These are phyloP conservation scores for Phaetusa simplex DNA, from an alignment of 2,113 vertebrate species.

Conservation along the genomic window DNA sequence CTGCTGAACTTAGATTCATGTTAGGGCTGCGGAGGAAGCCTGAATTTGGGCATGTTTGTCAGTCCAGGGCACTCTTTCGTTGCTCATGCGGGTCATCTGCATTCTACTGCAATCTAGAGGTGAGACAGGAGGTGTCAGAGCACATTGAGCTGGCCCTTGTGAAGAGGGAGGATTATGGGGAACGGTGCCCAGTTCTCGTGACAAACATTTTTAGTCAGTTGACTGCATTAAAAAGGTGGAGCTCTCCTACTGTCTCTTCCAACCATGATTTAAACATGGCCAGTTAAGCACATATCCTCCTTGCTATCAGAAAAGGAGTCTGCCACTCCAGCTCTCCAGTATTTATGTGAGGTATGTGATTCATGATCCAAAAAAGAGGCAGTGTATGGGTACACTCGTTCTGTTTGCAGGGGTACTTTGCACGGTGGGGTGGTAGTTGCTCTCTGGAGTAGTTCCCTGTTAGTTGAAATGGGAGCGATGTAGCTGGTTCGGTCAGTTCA, in stretches of 20 bases:
- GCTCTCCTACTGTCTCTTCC: background rate
- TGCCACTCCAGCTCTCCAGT: background rate
- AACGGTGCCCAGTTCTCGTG: background rate
- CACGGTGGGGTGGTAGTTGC: background rate
- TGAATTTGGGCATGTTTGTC: background rate
- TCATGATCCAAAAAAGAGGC: background rate
- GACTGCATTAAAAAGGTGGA: background rate
- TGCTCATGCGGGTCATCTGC: background rate
- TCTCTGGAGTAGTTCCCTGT: background rate
- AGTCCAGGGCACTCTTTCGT: background rate
- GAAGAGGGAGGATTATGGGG: background rate
- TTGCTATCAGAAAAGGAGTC: background rate
- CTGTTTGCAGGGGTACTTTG: background rate
- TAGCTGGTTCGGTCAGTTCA: background rate
- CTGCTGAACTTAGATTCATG: background rate
- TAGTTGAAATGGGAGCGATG: background rate
- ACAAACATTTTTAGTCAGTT: background rate
- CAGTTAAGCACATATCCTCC: background rate
- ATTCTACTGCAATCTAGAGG: background rate
- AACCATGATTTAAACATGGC: background rate
- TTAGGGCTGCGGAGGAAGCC: background rate
- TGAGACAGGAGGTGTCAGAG: background rate
- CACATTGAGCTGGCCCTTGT: background rate
- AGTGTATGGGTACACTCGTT: background rate
- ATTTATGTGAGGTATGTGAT: background rate